Conservation (phyloP, 23 tunicate species). For the Styela clava region DNA sequence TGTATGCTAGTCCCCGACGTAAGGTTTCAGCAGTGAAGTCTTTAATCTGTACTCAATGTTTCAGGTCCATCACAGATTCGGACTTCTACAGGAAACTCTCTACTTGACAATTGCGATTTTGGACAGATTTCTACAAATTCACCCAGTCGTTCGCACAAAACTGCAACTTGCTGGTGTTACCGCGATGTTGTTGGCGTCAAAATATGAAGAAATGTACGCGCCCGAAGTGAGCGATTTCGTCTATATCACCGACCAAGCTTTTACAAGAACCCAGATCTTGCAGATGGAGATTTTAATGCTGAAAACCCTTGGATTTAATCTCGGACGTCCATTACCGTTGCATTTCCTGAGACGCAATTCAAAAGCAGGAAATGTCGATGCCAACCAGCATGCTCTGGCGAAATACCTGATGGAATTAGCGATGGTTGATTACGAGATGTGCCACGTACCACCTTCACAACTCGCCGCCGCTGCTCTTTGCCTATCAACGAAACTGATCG, state of each 20-base stretch:
- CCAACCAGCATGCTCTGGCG: constrained; percentile 87
- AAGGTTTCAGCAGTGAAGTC: no score
- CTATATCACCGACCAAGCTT: constrained; percentile 88
- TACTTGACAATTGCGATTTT: constrained; percentile 89
- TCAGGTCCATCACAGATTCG: constrained; percentile 81
- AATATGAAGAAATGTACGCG: constrained; percentile 98
- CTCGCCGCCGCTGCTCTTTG: constrained; percentile 94
- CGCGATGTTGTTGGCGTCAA: constrained; percentile 90
- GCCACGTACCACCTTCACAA: constrained; percentile 83
- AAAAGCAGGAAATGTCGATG: constrained; percentile 94
- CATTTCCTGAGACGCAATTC: constrained; percentile 93
- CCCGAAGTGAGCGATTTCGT: constrained; percentile 95
- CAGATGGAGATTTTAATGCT: constrained; percentile 83
- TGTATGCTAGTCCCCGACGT: no score
- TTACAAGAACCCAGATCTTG: constrained; percentile 64
- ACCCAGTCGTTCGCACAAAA: constrained; percentile 60
- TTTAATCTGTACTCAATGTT: no score
- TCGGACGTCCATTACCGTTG: constrained; percentile 72
- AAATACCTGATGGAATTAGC: constrained; percentile 94
- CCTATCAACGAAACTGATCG: constrained; percentile 64
- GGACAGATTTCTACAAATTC: constrained; percentile 85
- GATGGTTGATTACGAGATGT: constrained; percentile 87
- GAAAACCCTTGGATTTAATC: constrained; percentile 64
- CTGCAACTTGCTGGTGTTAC: constrained; percentile 96
- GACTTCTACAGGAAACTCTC: constrained; percentile 87